Evolutionary conservation across 2,113 vertebrate genomes (phyloP), one percentile per base, ranked within the genome.

Genomic region (Eurystomus gularis): DNA sequence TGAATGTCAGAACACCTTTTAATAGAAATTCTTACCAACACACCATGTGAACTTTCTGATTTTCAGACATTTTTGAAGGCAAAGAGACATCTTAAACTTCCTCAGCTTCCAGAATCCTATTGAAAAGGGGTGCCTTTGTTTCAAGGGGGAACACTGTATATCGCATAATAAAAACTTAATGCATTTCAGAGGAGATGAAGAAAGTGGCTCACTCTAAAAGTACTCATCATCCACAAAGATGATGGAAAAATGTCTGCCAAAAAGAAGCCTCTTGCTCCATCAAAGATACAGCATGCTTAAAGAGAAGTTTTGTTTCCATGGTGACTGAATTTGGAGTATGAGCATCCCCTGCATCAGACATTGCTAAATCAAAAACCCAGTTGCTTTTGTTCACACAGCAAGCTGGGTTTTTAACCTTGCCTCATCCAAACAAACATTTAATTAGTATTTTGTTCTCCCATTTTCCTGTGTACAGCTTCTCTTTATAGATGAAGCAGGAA

Each of bases 221-320:
- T 69, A 84, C 84, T 95, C 92, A 93, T 94, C 82, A 75, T 37
- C 57, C 70, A 93, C 85, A 94, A 75, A 94, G 58, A 93, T 55
- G 86, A 94, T n/a, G 57, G 86, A 71, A 92, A 96, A 93, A 93
- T 72, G 69, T 84, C 95, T 95, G 86, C 92, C 92, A 78, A 84
- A 95, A 93, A 89, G 96, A 94, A 91, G 65, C 39, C 86, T 90
- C 90, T 92, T 92, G 86, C 83, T 86, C 95, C 2, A 1, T 94
- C 86, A 95, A 77, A 93, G 88, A 92, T 95, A 71, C 64, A 66
- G 90, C 79, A 71, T 13, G 37, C 94, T 92, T 86, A 71, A 94
- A 97, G 88, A 93, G 83, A 93, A 95, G 86, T 90, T 96, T 96
- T 82, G 96, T 97, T 96, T 94, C 96, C 95, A 97, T 97, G 96